Conservation (phyloP, 2,888 invertebrate species). For the Cepaea hortensis region DNA sequence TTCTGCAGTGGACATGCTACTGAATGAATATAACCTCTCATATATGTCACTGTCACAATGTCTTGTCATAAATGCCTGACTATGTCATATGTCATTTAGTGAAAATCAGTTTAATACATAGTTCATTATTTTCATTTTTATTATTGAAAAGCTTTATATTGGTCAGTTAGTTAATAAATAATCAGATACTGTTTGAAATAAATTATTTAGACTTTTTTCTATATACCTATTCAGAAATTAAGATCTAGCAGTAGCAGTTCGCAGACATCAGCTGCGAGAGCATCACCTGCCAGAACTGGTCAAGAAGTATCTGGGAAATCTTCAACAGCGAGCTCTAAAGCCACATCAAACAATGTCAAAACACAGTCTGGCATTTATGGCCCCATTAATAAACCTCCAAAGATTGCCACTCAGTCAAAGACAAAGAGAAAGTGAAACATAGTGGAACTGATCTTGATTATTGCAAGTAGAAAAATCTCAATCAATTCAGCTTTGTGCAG, state of each 20-base stretch:
- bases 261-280: conserved; percentile 4
- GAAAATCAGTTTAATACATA: too few relatives aligned
- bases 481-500: background rate
- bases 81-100: too few relatives aligned
- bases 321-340: conserved; percentile 8
- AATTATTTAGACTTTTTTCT: background rate
- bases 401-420: conserved; percentile 8
- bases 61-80: too few relatives aligned
- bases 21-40: too few relatives aligned
- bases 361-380: conserved; percentile 1
- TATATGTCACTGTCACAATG: too few relatives aligned
- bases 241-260: conserved; percentile 1
- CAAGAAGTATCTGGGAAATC: conserved; percentile 11
- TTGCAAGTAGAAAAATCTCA: background rate
- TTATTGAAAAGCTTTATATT: too few relatives aligned
- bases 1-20: too few relatives aligned
- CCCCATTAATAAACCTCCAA: conserved; percentile 12
- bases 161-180: too few relatives aligned
- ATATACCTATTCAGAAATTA: conserved; percentile 15
- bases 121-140: too few relatives aligned
- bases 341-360: conserved; percentile 15
- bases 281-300: conserved; percentile 10
- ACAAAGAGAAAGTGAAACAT: conserved; percentile 35
- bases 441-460: background rate
- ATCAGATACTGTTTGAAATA: too few relatives aligned